Base-by-base conservation (phyloP, 1,140 invertebrate genomes). In the Heterodera carotae region DNA sequence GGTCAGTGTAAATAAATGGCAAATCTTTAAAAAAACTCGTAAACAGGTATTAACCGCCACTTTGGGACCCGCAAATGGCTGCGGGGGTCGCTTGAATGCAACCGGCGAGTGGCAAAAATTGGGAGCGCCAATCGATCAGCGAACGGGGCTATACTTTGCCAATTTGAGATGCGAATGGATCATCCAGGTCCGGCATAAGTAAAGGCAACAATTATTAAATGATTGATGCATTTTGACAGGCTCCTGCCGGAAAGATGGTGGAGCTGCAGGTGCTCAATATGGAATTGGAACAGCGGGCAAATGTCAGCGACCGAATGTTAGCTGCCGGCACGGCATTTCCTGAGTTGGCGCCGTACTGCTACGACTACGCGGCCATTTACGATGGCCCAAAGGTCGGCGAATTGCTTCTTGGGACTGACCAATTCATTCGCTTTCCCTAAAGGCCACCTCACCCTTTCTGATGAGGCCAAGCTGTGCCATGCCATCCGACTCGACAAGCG, bases 311-410 rank as follows among this genome's bases (percentile, higher is more conserved):
- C 29, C 69, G 27, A 29, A 18, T 34, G 60, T 67, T 31, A 56
- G n/a, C 29, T 15, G 43, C 69, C 4, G 56, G 12, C 29, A 31
- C 69, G 29, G 31, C 39, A 18, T 29, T 36, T 48, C 36, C 36
- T 1, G 64, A 53, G 60, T 25, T 76, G 29, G 70, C 36, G n/a
- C 53, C 29, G 15, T 70, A 31, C 10, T 83, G 82, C 67, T 83
- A 83, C 62, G 82, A 83, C 59, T 83, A 81, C 76, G 34, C 84
- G 22, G 82, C 82, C 31, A 87, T 86, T 62, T 86, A 86, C 73
- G 85, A 86, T 71, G 85, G 85, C 27, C 80, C 80, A 18, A 80
- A 82, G 71, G 76, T 74, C n/a, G n/a, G 22, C 8, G 31, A 25
- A 73, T 22, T 60, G 60, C 31, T 56, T 22, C 12, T 29, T 25